phyloP scores from a whole-genome alignment of 2,888 invertebrate genomes.

The Lasioglossum figueresi region DNA sequence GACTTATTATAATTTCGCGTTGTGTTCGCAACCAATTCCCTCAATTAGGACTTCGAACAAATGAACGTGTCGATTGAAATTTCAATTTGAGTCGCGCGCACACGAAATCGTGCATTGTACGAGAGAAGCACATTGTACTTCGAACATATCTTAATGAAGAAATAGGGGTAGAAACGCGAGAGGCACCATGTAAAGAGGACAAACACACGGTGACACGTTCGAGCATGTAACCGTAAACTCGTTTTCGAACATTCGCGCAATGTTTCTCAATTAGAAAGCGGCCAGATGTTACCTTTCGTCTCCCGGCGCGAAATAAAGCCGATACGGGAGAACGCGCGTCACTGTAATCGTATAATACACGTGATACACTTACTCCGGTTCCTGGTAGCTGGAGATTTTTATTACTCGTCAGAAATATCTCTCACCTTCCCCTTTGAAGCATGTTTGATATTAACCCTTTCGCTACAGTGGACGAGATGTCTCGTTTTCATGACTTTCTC shows the following conservation, averaged over 20 bases:
- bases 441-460: not conserved
- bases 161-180: constrained; percentile 3
- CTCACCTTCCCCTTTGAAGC: not conserved
- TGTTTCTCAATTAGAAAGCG: constrained; percentile 45
- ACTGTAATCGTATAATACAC: not conserved
- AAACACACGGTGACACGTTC: constrained; percentile 21
- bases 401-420: not conserved
- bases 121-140: not conserved
- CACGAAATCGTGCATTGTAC: not conserved
- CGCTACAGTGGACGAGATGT: too few species aligned
- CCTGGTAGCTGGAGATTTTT: not conserved
- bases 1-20: not conserved
- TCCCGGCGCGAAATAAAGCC: not conserved
- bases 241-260: constrained; percentile 17
- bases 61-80: not conserved
- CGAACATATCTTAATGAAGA: constrained; percentile 34
- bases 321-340: not conserved
- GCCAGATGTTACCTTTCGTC: constrained; percentile 7
- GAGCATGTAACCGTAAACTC: constrained; percentile 8
- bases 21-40: not conserved
- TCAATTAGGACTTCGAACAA: not conserved
- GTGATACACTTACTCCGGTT: not conserved
- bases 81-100: not conserved
- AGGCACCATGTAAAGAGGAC: constrained; percentile 18
- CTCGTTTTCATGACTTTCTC: too few species aligned